phyloP scores from a whole-genome alignment of 2,888 invertebrate genomes.

The Diploptera punctata region DNA sequence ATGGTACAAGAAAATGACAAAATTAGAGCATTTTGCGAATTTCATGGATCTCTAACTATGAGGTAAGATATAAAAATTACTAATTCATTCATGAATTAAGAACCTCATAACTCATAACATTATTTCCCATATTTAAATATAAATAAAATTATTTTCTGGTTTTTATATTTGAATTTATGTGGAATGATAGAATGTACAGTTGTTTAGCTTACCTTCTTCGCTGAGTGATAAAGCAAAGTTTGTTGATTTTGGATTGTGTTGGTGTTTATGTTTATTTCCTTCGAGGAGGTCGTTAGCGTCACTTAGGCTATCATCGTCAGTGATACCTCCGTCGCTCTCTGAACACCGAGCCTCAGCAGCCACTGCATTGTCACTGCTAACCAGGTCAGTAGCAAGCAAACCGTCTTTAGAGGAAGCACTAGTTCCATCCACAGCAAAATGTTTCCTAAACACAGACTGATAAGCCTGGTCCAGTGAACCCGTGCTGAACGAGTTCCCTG shows the following conservation, averaged over 20 bases:
- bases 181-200: too few relatives aligned
- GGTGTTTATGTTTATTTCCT: slow-evolving; percentile 1
- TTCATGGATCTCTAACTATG: too few relatives aligned
- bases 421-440: slow-evolving; percentile 45
- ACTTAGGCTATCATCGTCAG: slow-evolving; percentile 16
- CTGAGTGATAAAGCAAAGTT: background rate
- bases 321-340: background rate
- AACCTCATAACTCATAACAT: too few relatives aligned
- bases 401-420: slow-evolving; percentile 76
- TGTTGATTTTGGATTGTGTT: background rate
- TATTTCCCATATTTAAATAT: background rate
- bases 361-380: background rate
- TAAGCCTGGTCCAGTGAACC: slow-evolving; percentile 35
- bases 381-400: slow-evolving; percentile 60
- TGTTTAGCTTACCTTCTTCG: slow-evolving; percentile 21
- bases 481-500: slow-evolving; percentile 32
- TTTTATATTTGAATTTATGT: too few relatives aligned
- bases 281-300: slow-evolving; percentile 1
- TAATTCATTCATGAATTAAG: too few relatives aligned
- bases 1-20: too few relatives aligned
- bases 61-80: too few relatives aligned
- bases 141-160: background rate
- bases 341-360: background rate
- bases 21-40: too few relatives aligned
- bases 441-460: slow-evolving; percentile 33